Evolutionary conservation across 2,888 invertebrate species (phyloP), one percentile per base, ranked within the genome.

Genomic region (Uloborus plumipes): DNA sequence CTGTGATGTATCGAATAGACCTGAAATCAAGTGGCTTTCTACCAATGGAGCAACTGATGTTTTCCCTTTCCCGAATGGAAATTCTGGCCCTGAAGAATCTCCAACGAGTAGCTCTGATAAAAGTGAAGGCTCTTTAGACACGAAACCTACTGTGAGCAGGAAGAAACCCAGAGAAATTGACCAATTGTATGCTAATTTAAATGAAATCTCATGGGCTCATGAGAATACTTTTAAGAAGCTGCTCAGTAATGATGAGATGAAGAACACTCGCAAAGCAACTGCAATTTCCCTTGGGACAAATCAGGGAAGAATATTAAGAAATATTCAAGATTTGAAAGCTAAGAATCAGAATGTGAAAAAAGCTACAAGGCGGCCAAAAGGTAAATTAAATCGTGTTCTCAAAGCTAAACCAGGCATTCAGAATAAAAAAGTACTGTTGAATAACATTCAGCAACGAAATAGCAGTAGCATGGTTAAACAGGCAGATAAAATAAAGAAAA

Each of bases 161-260:
- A 39, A 9, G 9, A 39, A 39, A 9, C 7, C 7, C 16, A 55
- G 74, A 58, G 81, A 82, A 20, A 51, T 82, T 11, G 62, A 65
- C 26, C 20, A 18, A 4, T 51, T 82, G 39, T 82, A 82, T 61
- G 47, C 71, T 14, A 75, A 82, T 59, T 59, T 82, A 18, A 71
- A 82, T 59, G 81, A 82, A 65, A 82, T 82, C 26, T 71, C 75
- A 26, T 82, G 81, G 81, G 50, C 71, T 11, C 70, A 71, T 4
- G 71, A 75, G n/a, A 61, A 49, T 9, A 70, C 61, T 15, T 82
- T 82, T 31, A 64, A 75, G 49, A 75, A 76, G 3, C 16, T 82
- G 55, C 66, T 82, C 1, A 61, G 49, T n/a, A 72, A 61, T 15
- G 13, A 50, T 14, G 66, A 67, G 20, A 55, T 18, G 55, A 55